A percentile compares a stretch with the other conserved stretches of the same genome.
Conservation (phyloP, 2,888 invertebrate genomes). For the Phymatocera aterrima region DNA sequence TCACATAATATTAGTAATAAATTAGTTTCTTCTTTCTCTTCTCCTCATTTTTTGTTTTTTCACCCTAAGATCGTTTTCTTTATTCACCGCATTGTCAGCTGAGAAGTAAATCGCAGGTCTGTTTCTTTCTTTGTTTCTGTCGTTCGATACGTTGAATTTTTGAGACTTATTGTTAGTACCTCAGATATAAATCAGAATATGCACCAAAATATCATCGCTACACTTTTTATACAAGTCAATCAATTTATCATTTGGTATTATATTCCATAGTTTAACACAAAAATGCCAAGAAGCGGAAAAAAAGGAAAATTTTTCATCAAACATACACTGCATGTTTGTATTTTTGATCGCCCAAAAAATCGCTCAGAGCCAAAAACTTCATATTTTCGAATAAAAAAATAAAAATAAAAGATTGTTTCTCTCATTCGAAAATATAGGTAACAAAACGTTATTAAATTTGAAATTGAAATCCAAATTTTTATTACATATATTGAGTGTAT, state of each 20-base stretch:
- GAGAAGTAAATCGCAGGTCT: conserved; percentile 38
- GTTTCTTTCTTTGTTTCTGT: too few species aligned
- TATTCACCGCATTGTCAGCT: conserved; percentile 31
- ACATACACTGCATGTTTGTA: too few species aligned
- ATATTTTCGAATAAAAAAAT: conserved; percentile 23
- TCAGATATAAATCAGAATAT: background rate
- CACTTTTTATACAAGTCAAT: too few species aligned
- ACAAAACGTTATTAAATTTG: too few species aligned
- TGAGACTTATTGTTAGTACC: background rate
- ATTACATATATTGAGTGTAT: too few species aligned
- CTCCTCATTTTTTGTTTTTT: background rate
- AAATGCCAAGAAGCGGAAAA: background rate
- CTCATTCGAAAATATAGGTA: too few species aligned
- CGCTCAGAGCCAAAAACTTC: background rate
- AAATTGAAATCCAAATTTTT: too few species aligned
- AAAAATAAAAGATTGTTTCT: conserved; percentile 38
- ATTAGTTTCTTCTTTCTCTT: conserved; percentile 9
- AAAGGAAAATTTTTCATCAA: too few species aligned
- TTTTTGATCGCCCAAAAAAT: too few species aligned
- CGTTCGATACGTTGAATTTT: background rate
- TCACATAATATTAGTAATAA: conserved; percentile 40
- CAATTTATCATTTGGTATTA: too few species aligned
- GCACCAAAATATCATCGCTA: too few species aligned
- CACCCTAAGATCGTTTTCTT: background rate
- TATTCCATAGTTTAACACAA: background rate